Percentiles rank a stretch among this genome's conserved stretches.
These are phyloP conservation scores for Aporophyla nigra DNA, from an alignment of 2,888 invertebrate species.

Conservation along the genomic window DNA sequence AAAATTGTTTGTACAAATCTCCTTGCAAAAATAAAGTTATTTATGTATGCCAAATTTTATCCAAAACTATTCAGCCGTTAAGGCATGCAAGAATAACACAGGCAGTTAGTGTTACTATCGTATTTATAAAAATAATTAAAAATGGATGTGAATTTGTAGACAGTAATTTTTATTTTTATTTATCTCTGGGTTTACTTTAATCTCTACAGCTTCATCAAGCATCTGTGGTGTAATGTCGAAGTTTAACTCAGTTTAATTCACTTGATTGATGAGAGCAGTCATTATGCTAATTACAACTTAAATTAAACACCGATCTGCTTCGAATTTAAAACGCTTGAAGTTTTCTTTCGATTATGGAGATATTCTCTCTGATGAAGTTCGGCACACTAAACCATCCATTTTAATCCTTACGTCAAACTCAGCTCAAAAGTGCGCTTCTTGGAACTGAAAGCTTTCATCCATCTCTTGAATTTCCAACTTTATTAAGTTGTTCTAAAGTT, in stretches of 20 bases:
- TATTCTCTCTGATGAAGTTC: not conserved
- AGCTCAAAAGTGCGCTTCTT: constrained; percentile 11
- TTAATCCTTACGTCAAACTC: constrained; percentile 34
- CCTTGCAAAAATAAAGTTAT: too few relatives aligned
- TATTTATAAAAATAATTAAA: too few relatives aligned
- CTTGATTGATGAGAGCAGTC: constrained; percentile 45
- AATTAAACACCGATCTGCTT: constrained; percentile 2
- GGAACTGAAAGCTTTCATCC: constrained; percentile 24
- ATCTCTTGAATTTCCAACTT: constrained; percentile 43
- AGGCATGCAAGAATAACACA: too few relatives aligned
- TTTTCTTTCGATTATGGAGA: constrained; percentile 11
- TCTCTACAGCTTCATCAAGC: not conserved
- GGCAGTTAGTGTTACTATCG: too few relatives aligned
- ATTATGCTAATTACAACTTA: constrained; percentile 35
- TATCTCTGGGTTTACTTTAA: not conserved
- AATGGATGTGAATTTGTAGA: too few relatives aligned
- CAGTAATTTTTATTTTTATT: too few relatives aligned
- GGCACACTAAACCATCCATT: constrained; percentile 14
- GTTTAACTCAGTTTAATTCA: not conserved
- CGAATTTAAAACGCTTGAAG: not conserved
- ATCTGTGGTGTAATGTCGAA: not conserved
- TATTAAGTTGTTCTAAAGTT: constrained; percentile 50
- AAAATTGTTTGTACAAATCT: too few relatives aligned
- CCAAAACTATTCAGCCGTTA: too few relatives aligned
- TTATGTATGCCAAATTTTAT: too few relatives aligned